Evolutionary conservation across 2,797 vertebrate species (phyloP).

Genomic region (Hypotaenidia philippensis): DNA sequence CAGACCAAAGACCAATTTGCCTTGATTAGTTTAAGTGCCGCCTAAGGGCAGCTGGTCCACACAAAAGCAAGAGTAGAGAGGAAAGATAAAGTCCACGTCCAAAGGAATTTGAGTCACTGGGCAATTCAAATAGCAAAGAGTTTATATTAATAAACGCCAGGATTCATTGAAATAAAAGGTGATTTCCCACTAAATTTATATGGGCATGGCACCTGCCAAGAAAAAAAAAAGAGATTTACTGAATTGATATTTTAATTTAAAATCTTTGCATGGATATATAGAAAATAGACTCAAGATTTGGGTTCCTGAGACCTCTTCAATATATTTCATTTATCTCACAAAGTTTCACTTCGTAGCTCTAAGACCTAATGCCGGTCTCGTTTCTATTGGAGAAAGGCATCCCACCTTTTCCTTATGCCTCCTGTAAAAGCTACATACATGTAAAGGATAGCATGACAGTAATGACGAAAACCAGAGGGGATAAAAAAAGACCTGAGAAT

Average conservation of each 20-base stretch:
- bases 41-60: background rate
- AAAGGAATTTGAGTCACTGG: background rate
- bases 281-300: background rate
- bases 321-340: background rate
- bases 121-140: background rate
- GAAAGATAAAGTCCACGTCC: background rate
- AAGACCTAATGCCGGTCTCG: background rate
- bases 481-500: background rate
- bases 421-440: background rate
- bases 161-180: background rate
- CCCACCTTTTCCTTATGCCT: background rate
- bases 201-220: accelerated
- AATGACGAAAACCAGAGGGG: background rate
- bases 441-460: background rate
- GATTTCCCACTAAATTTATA: background rate
- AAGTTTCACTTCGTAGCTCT: background rate
- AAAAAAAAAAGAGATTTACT: background rate
- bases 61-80: background rate
- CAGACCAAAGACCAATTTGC: background rate
- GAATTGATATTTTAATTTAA: background rate
- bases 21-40: background rate
- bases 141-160: background rate
- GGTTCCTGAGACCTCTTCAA: background rate
- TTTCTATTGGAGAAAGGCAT: background rate
- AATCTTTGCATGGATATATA: accelerated